These are phyloP conservation scores for Microcebus tavaratra DNA, from an alignment of 2,113 vertebrate genomes.

Conservation along the genomic window DNA sequence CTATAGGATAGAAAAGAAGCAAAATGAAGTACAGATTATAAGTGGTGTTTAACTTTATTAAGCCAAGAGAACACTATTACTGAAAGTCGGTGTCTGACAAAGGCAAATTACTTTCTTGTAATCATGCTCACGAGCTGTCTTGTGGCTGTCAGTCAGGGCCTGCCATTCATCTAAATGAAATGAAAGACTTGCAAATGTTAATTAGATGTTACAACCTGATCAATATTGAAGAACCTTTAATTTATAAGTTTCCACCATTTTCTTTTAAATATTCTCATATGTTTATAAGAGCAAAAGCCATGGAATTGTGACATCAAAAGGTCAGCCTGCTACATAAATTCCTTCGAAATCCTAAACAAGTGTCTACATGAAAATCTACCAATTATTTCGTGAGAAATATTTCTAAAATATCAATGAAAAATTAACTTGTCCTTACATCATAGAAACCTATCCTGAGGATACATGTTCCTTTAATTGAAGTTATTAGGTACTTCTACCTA, in stretches of 20 bases:
- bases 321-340: slow-evolving; percentile 71
- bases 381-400: slow-evolving; percentile 63
- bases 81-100: slow-evolving; percentile 83
- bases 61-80: slow-evolving; percentile 82
- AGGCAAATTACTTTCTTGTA: slow-evolving; percentile 85
- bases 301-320: slow-evolving; percentile 77
- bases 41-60: slow-evolving; percentile 86
- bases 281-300: slow-evolving; percentile 76
- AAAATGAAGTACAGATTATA: slow-evolving; percentile 82
- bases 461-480: neutral
- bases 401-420: slow-evolving; percentile 74
- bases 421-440: slow-evolving; percentile 47
- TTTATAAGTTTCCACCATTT: slow-evolving; percentile 82
- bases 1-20: slow-evolving; percentile 80
- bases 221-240: slow-evolving; percentile 83
- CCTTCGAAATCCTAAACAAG: slow-evolving; percentile 71
- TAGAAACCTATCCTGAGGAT: neutral
- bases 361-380: slow-evolving; percentile 64
- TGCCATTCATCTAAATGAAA: slow-evolving; percentile 84
- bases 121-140: slow-evolving; percentile 82
- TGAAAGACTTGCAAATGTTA: slow-evolving; percentile 84
- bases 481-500: neutral
- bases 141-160: slow-evolving; percentile 78
- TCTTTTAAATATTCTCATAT: slow-evolving; percentile 75
- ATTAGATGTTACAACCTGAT: slow-evolving; percentile 81